phyloP scores from a whole-genome alignment of 2,888 invertebrate species.

The Tetanocera ferruginea region DNA sequence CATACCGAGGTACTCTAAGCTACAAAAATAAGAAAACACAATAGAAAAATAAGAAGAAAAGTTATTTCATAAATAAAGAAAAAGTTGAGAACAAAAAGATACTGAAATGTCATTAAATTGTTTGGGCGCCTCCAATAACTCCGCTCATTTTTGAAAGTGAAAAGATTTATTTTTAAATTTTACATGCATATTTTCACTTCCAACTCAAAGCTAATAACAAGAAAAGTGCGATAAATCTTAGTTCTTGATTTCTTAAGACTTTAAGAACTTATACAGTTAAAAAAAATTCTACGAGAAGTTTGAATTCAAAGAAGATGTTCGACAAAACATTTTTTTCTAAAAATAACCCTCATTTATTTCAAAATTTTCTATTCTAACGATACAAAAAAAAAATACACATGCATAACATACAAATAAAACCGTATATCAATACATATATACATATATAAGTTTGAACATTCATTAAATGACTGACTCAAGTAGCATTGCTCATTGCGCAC shows the following conservation, averaged over 20 bases:
- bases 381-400: slow-evolving; percentile 5
- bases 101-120: too few species aligned
- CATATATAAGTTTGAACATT: slow-evolving; percentile 34
- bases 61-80: too few species aligned
- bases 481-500: slow-evolving; percentile 1
- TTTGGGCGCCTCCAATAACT: too few species aligned
- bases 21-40: too few species aligned
- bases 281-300: neutral
- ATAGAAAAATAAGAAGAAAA: too few species aligned
- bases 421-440: neutral
- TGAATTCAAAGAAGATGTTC: neutral
- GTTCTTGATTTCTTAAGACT: neutral
- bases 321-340: slow-evolving; percentile 52
- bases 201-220: too few species aligned
- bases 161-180: too few species aligned
- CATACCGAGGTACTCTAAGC: too few species aligned
- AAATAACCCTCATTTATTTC: slow-evolving; percentile 62
- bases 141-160: too few species aligned
- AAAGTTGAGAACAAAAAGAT: too few species aligned
- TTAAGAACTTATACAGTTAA: neutral
- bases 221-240: neutral
- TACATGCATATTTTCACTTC: too few species aligned
- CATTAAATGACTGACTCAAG: slow-evolving; percentile 42
- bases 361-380: slow-evolving; percentile 44
- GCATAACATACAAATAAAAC: slow-evolving; percentile 13